Evolutionary conservation across 2,113 vertebrate genomes (phyloP).

Genomic region (Brienomyrus longianalis): DNA sequence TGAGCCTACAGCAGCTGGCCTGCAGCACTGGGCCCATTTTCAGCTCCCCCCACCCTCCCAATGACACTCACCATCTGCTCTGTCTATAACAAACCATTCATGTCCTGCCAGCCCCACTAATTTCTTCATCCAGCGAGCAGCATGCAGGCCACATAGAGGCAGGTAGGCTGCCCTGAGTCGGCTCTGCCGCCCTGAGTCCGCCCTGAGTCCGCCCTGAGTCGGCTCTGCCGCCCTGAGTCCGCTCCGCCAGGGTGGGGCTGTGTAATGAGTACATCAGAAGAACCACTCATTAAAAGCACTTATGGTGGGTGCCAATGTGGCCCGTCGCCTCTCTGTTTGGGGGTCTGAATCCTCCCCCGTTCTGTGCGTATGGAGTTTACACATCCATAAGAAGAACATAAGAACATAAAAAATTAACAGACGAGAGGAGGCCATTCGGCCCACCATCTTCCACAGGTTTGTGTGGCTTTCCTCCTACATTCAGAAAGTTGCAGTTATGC

Average conservation of each 20-base stretch:
- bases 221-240: not conserved
- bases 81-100: conserved; percentile 53
- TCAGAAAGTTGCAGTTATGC: not conserved
- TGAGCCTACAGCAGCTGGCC: conserved; percentile 50
- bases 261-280: not conserved
- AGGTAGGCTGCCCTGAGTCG: not conserved
- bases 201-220: no score
- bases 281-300: not conserved
- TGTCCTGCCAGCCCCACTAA: conserved; percentile 34
- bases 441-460: not conserved
- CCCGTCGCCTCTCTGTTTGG: not conserved
- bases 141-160: not conserved
- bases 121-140: conserved; percentile 14
- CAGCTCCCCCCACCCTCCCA: conserved; percentile 30
- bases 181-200: not conserved
- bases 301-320: not conserved
- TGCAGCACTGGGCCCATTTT: conserved; percentile 39
- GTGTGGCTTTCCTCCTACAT: not conserved
- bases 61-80: conserved; percentile 60
- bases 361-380: not conserved
- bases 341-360: not conserved
- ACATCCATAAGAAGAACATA: not conserved
- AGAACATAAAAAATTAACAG: no score
- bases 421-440: no score
- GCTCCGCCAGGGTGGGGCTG: not conserved